Conservation (phyloP, 2,113 vertebrate genomes). For the Abramis brama region DNA sequence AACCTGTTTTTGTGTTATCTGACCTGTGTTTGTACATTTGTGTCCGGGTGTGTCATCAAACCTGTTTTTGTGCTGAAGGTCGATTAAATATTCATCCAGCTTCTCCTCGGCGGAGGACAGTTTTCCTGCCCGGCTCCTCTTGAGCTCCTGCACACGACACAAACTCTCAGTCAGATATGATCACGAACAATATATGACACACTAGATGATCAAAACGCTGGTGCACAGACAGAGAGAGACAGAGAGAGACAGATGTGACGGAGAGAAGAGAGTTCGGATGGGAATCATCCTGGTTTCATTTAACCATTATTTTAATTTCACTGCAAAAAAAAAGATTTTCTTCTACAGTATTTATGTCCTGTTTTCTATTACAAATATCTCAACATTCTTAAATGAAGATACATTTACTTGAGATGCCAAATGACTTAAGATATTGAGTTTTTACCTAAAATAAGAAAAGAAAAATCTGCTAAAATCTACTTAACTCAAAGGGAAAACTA, state of each 20-base stretch:
- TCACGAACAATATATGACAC: background rate
- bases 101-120: slow-evolving; percentile 85
- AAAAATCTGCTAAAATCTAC: too few relatives aligned
- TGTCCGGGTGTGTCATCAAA: slow-evolving; percentile 55
- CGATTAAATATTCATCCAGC: slow-evolving; percentile 93
- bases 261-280: background rate
- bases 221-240: background rate
- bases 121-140: slow-evolving; percentile 65
- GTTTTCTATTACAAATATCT: too few relatives aligned
- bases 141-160: slow-evolving; percentile 58
- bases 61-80: slow-evolving; percentile 93
- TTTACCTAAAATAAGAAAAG: too few relatives aligned
- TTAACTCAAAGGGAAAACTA: too few relatives aligned
- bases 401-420: too few relatives aligned
- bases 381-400: too few relatives aligned
- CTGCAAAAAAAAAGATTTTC: too few relatives aligned
- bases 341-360: too few relatives aligned
- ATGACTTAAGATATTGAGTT: too few relatives aligned
- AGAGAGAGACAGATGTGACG: background rate
- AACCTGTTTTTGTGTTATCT: slow-evolving; percentile 62
- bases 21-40: slow-evolving; percentile 36
- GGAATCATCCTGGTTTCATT: background rate
- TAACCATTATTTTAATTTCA: too few relatives aligned
- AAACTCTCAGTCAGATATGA: slow-evolving; percentile 41
- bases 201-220: background rate